Percentiles rank a stretch among this genome's conserved stretches.
Evolutionary conservation across 2,797 vertebrate species (phyloP).

Genomic region (Protosalanx chinensis): DNA sequence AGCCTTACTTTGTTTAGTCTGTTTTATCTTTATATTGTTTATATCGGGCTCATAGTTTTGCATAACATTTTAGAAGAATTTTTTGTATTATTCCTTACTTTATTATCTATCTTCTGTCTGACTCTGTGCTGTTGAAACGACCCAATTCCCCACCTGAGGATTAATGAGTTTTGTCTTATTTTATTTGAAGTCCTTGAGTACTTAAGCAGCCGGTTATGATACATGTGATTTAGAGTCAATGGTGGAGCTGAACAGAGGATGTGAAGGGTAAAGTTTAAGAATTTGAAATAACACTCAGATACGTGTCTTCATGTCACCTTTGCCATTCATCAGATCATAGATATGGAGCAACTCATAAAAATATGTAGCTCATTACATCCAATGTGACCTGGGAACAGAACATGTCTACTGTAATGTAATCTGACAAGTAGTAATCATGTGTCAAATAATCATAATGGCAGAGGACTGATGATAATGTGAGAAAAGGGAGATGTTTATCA

Average conservation of each 20-base stretch:
- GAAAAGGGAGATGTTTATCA: not conserved
- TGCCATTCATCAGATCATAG: conserved; percentile 9
- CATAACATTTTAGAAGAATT: no score
- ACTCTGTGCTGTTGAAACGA: no score
- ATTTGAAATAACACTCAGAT: conserved; percentile 11
- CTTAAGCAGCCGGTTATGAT: not conserved
- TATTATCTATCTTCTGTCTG: no score
- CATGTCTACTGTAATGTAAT: not conserved
- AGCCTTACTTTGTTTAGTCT: no score
- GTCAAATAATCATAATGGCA: not conserved
- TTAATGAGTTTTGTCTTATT: no score
- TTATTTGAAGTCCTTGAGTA: not conserved
- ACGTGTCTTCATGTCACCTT: conserved; percentile 14
- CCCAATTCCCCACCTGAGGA: no score
- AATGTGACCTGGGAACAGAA: conserved; percentile 14
- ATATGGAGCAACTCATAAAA: not conserved
- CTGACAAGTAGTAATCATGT: not conserved
- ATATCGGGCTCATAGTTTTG: no score
- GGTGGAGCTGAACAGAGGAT: not conserved
- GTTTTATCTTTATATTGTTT: no score
- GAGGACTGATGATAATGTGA: not conserved
- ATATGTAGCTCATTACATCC: conserved; percentile 4
- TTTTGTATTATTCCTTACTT: no score
- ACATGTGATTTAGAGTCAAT: not conserved
- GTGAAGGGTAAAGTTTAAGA: not conserved